Base-by-base conservation (phyloP, 2,797 vertebrate genomes). In the Oreortyx pictus region DNA sequence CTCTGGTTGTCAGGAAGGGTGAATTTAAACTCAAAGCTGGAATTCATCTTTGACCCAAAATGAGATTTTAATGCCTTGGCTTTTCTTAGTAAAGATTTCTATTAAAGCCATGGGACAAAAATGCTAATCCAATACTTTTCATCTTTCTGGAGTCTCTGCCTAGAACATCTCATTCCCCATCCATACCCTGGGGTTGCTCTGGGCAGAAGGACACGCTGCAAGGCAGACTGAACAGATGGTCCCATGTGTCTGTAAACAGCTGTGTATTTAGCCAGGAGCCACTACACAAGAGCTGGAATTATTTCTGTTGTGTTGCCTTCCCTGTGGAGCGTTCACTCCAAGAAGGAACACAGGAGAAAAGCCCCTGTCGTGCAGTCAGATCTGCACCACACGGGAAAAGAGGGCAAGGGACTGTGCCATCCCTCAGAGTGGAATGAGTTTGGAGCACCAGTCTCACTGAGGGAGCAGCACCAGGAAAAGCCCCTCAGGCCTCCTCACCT, bases 81-180 rank as follows among this genome's bases (percentile, higher is more conserved):
- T 88, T 86, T 92, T 39, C 37, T 76, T 71, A 62, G 64, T 73
- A 19, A 79, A 86, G 80, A 73, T 73, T 95, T 86, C 50, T 52
- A 9, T 49, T 89, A 70, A 37, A 70, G 62, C 50, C 44, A 19
- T 3, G 6, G 60, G 71, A 88, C 60, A 84, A 84, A 89, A 88
- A 31, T 62, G 35, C 27, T 88, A 86, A 90, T 86, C 39, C 74
- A 66, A 61, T 46, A 76, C 17, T 37, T 93, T 90, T 68, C 49
- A 52, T 78, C 41, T 64, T 81, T 70, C 39, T 54, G 31, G 20
- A 2, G 0, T 24, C 33, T 72, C 70, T 86, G 67, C 49, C 44
- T 44, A n/a, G 37, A 64, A 41, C 2, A 2, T 70, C 54, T 93
- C 56, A 56, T 14, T 79, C 11, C 24, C 9, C 50, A 59, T 2